Evolutionary conservation across 2,113 vertebrate genomes (phyloP), one percentile per base, ranked within the genome.

Genomic region (Corythaixoides concolor): DNA sequence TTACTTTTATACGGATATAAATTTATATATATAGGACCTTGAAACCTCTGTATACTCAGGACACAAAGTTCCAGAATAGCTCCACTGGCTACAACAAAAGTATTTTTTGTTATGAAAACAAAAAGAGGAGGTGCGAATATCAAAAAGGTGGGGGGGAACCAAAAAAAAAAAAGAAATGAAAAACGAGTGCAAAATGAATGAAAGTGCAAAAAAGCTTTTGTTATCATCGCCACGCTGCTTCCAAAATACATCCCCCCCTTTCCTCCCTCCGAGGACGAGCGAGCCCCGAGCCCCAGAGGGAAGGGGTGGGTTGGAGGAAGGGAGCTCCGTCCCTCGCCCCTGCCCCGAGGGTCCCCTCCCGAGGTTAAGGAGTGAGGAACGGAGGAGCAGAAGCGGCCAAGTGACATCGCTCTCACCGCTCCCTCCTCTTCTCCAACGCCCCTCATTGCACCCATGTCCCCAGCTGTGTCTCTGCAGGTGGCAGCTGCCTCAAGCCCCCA

Each of bases 121-220:
- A 56, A 90, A 58, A 60, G 17, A 63, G 85, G 93, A 93, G 62
- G 90, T 22, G 81, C 35, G 11, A 53, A 94, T 97, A 96, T 83
- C 81, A 97, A 97, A 94, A 93, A 87, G 27, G 1, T 5, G 0
- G 11, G 62, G 11, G 41, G 41, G n/a, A n/a, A n/a, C n/a, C n/a
- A n/a, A n/a, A 41, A 49, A 49, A 56, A 87, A 52, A 45, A 73
- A 68, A 69, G 17, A 92, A 97, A 94, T 50, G 69, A 80, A 60
- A 62, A 89, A 92, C 18, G 33, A 98, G 97, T 97, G 97, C 97
- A 95, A 98, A 96, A 96, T 91, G 95, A 97, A 98, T 95, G 79
- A 97, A 98, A 97, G 98, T 98, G 98, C 98, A 98, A 97, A 97
- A 92, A 95, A 93, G 94, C 90, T 97, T 88, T 91, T 84, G 58